Evolutionary conservation across 2,797 vertebrate species (phyloP).

Genomic region (Pygocentrus nattereri): DNA sequence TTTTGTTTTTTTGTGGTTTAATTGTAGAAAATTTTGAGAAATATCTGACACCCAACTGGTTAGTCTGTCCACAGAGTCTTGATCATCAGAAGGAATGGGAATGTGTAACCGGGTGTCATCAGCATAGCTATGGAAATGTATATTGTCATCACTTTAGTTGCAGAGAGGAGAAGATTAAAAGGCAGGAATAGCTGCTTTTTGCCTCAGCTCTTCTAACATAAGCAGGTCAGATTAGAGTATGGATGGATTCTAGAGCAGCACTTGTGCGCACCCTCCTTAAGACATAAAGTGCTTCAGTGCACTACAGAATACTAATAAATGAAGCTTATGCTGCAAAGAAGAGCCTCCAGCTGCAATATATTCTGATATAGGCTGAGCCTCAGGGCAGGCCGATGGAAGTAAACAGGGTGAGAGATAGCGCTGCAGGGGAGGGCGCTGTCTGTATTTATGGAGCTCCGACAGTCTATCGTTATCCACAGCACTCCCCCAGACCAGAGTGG

Average conservation of each 20-base stretch:
- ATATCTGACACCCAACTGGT: too few species aligned
- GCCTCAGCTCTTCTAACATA: not conserved
- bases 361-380: not conserved
- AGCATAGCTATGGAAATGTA: too few species aligned
- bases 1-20: too few species aligned
- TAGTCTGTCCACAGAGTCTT: too few species aligned
- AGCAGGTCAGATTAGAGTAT: not conserved
- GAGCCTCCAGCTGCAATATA: not conserved
- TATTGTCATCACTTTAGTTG: too few species aligned
- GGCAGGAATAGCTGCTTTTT: too few species aligned
- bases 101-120: too few species aligned
- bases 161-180: too few species aligned
- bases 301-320: conserved; percentile 23
- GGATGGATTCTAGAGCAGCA: not conserved
- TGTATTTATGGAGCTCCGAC: conserved; percentile 56
- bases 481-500: conserved; percentile 43
- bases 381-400: not conserved
- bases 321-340: not conserved
- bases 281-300: conserved; percentile 16
- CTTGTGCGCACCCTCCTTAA: not conserved
- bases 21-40: too few species aligned
- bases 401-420: conserved; percentile 26
- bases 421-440: conserved; percentile 25
- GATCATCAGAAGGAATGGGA: too few species aligned
- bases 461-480: conserved; percentile 51